Conservation (phyloP, 2,797 vertebrate species). For the Gymnoscopelus microlampas region DNA sequence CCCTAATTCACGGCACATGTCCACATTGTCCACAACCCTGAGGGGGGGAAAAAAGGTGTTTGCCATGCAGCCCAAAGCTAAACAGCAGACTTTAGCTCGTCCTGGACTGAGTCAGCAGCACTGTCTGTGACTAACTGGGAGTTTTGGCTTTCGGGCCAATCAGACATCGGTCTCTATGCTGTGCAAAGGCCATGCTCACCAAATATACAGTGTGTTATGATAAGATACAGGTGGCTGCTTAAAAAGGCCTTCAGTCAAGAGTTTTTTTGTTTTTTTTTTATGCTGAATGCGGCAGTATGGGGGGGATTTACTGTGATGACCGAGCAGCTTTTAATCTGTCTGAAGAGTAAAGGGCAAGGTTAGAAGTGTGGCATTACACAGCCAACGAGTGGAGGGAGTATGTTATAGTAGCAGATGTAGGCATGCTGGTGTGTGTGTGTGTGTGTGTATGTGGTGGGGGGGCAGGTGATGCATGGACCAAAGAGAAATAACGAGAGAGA, state of each 20-base stretch:
- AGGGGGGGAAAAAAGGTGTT: constrained; percentile 58
- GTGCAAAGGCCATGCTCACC: too few species aligned
- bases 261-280: background rate
- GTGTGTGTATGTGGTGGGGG: background rate
- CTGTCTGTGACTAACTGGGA: constrained; percentile 17
- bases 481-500: constrained; percentile 21
- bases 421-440: too few species aligned
- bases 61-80: constrained; percentile 55
- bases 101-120: constrained; percentile 9
- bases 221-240: constrained; percentile 29
- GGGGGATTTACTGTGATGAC: constrained; percentile 20
- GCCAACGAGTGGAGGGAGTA: background rate
- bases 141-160: background rate
- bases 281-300: constrained; percentile 15
- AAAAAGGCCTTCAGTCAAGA: constrained; percentile 22
- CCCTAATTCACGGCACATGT: constrained; percentile 68
- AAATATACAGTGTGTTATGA: constrained; percentile 18
- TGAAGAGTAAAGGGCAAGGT: background rate
- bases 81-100: background rate
- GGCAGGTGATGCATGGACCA: constrained; percentile 1
- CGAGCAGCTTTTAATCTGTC: constrained; percentile 6
- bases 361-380: constrained; percentile 6
- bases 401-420: background rate
- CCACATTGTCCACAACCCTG: constrained; percentile 52
- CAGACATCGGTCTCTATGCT: too few species aligned